A percentile compares a stretch with the other conserved stretches of the same genome.
phyloP scores from a whole-genome alignment of 2,113 vertebrate genomes.

The Marmota flaviventris region DNA sequence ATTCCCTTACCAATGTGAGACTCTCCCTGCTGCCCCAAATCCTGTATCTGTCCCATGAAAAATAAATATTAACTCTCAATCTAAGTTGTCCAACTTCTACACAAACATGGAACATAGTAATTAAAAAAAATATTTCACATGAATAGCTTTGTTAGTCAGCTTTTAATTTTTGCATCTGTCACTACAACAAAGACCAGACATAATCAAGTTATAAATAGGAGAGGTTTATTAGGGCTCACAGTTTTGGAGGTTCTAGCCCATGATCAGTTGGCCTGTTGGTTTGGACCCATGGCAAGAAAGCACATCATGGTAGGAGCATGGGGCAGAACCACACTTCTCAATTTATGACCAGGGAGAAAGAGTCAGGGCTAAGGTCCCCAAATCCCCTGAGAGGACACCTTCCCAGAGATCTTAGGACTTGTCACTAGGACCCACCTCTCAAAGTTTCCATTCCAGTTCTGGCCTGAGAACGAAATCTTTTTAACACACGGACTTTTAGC shows the following conservation, averaged over 20 bases:
- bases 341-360: neutral
- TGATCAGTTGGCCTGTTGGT: neutral
- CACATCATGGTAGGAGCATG: no score
- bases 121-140: neutral
- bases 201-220: neutral
- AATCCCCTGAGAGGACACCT: no score
- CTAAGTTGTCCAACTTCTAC: neutral
- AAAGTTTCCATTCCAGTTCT: neutral
- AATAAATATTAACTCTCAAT: neutral
- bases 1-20: neutral
- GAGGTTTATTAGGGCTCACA: neutral
- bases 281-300: neutral
- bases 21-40: neutral
- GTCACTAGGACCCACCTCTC: accelerated
- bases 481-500: neutral
- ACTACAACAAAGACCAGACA: neutral
- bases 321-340: neutral
- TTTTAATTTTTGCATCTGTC: neutral
- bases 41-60: neutral
- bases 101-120: neutral
- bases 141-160: neutral
- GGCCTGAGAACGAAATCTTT: neutral
- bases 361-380: neutral
- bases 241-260: neutral
- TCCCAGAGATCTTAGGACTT: neutral